Conservation (phyloP, 2,888 invertebrate species). For the Cryptosula pallasiana region DNA sequence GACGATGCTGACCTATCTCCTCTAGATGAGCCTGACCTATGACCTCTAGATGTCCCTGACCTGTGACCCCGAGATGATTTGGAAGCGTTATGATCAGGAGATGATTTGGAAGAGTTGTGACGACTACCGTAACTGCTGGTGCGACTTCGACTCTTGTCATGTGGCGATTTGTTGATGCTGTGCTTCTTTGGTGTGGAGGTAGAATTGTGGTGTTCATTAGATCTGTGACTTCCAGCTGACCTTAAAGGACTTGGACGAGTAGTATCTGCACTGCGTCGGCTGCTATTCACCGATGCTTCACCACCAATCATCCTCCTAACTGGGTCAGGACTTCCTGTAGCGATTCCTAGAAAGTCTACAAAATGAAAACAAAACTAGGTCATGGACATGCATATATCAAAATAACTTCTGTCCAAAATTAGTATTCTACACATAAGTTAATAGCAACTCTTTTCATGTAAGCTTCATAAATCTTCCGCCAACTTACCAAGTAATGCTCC, state of each 20-base stretch:
- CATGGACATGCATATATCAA: too few relatives aligned
- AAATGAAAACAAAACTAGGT: neutral
- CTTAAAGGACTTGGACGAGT: neutral
- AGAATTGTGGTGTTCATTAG: slow-evolving; percentile 11
- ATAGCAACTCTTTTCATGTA: too few relatives aligned
- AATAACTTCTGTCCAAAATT: too few relatives aligned
- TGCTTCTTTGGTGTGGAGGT: slow-evolving; percentile 20
- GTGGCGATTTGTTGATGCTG: slow-evolving; percentile 3
- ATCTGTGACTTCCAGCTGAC: neutral
- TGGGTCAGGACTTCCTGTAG: slow-evolving; percentile 1
- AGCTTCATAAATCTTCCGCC: too few relatives aligned
- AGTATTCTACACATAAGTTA: too few relatives aligned
- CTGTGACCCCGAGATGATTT: slow-evolving; percentile 1
- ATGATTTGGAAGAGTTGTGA: neutral
- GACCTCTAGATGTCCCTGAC: neutral
- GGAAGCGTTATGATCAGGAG: neutral
- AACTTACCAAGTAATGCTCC: too few relatives aligned
- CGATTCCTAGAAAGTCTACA: neutral
- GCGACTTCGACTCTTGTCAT: neutral
- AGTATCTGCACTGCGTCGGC: neutral
- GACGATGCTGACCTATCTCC: too few relatives aligned
- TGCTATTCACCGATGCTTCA: neutral
- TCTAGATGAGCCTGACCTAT: neutral
- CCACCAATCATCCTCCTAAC: slow-evolving; percentile 1
- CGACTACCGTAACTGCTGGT: neutral